Evolutionary conservation across 2,888 invertebrate species (phyloP).

Genomic region (Callinectes sapidus): DNA sequence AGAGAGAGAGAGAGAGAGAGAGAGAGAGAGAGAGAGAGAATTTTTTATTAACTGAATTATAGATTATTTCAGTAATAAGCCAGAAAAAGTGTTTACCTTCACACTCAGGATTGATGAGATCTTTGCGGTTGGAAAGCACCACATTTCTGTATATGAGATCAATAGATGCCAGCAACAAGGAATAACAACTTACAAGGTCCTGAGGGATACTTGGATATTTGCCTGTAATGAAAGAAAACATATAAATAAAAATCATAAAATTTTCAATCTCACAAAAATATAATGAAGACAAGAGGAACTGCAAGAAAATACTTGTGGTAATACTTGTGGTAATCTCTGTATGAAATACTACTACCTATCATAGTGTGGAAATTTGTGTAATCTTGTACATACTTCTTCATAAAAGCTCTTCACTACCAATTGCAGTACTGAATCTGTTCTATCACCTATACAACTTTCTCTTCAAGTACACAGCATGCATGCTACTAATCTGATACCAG

Average conservation of each 20-base stretch:
- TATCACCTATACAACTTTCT: too few species aligned
- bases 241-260: background rate
- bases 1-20: constrained; percentile 27
- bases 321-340: background rate
- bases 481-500: background rate
- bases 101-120: constrained; percentile 90
- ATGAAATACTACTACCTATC: too few species aligned
- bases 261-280: background rate
- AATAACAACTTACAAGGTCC: constrained; percentile 95
- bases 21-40: background rate
- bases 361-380: too few species aligned
- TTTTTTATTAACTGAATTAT: too few species aligned
- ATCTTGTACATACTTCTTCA: too few species aligned
- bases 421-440: too few species aligned
- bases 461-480: background rate
- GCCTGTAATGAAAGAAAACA: constrained; percentile 76
- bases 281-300: background rate
- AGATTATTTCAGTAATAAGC: background rate
- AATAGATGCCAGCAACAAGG: constrained; percentile 91
- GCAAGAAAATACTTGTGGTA: background rate
- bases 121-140: constrained; percentile 85
- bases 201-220: constrained; percentile 90
- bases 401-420: too few species aligned
- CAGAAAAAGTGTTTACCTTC: constrained; percentile 79
- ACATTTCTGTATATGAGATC: constrained; percentile 94